Evolutionary conservation across 1,140 invertebrate species (phyloP), one percentile per base, ranked within the genome.

Genomic region (Zophobas morio): DNA sequence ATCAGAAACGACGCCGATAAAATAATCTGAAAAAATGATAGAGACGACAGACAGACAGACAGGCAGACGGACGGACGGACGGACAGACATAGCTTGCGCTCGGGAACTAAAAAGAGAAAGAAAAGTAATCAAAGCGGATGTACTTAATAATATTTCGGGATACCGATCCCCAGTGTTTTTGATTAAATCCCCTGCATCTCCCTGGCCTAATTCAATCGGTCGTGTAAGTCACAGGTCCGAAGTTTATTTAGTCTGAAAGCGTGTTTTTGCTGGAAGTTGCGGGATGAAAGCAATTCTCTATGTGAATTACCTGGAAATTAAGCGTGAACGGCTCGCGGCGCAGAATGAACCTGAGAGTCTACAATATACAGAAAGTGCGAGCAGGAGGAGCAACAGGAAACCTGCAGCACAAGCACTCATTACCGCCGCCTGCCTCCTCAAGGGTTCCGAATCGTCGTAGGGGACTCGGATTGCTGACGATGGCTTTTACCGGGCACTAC

Each of bases 351-450:
- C 46, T 35, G 63, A 46, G 40, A 77, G 56, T 71, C 70, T 73
- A 34, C 70, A 46, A 63, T 72, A 71, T 46, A 37, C 53, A 75
- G 74, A 32, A 66, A 66, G 54, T 46, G 53, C 53, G 57, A 70
- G 74, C 70, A 66, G 75, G 74, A 70, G 60, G 70, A 74, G 76
- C 79, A 78, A 80, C 79, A 80, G 79, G 81, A 80, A 82, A 80
- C 78, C 75, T 82, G 82, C 81, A 79, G 81, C 79, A 82, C 82
- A 80, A 82, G 82, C 82, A 82, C 79, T 83, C 81, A 82, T 82
- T 82, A 82, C 78, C 78, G 76, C 53, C 57, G 35, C 39, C 71
- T 37, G 34, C 46, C 66, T 47, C 71, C 51, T 39, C 49, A 49
- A 70, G 39, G 66, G 37, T 56, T 53, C 35, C 6, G 20, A 37